phyloP scores from a whole-genome alignment of 2,113 vertebrate genomes.

The Lonchura striata region DNA sequence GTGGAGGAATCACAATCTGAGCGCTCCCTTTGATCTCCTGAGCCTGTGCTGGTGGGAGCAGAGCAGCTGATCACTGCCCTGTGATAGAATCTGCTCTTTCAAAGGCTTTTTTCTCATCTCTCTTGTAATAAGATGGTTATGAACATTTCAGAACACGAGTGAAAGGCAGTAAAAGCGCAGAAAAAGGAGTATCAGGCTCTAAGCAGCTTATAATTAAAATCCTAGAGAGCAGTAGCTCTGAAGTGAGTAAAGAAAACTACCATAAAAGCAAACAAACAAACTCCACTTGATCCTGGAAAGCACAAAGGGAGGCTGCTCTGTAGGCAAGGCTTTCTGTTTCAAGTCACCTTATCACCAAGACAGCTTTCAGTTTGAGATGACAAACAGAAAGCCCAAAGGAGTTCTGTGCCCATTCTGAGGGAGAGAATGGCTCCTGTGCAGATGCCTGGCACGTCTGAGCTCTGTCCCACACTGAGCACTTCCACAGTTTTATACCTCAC shows the following conservation, averaged over 20 bases:
- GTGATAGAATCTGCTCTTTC: constrained; percentile 17
- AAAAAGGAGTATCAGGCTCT: not conserved
- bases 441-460: not conserved
- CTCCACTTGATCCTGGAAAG: not conserved
- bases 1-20: not conserved
- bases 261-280: not conserved
- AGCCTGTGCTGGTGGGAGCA: not conserved
- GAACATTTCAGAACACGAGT: not conserved
- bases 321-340: not conserved
- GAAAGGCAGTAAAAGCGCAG: not conserved
- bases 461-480: not conserved
- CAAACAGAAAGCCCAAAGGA: not conserved
- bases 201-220: constrained; percentile 1
- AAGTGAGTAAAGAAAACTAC: not conserved
- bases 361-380: not conserved
- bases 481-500: not conserved
- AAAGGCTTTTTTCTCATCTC: constrained; percentile 16
- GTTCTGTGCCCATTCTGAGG: accelerated
- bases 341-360: not conserved
- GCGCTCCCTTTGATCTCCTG: not conserved
- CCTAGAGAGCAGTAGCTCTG: not conserved
- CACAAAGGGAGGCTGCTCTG: not conserved
- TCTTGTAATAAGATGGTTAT: constrained; percentile 11
- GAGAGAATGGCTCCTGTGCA: not conserved
- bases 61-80: not conserved